Base-by-base conservation (phyloP, 2,888 invertebrate species). In the Anthophora plumipes region DNA sequence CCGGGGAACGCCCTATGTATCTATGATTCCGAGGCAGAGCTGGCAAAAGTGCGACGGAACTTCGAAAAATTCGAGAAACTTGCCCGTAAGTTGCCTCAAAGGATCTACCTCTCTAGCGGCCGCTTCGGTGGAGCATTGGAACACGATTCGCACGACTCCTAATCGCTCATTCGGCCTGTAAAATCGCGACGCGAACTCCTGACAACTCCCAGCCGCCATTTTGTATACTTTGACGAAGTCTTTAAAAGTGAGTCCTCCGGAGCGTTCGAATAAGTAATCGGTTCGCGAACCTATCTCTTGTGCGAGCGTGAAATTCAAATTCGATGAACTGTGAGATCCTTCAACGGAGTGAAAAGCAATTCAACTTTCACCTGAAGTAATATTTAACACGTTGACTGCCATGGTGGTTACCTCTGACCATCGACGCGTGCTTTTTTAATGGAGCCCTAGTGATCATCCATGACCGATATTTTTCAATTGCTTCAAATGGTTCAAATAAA, bases 1-100 rank as follows among this genome's bases (percentile, higher is more conserved):
- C 25, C 59, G 39, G 12, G 39, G 50, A 41, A 48, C 46, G 22
- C 20, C 20, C 20, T 12, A 14, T 37, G 11, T 41, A 3, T 43
- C 61, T 37, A n/a, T 31, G 66, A 68, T 63, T 57, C 43, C 22
- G 41, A 52, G 31, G 31, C 31, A 31, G 31, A 71, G 52, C 57
- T 25, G 68, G 66, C 37, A 43, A 73, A n/a, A 77, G 57, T 41
- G 73, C 60, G 43, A 48, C 61, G 54, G 59, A 78, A 63, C 55
- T 81, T 61, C 14, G 14, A 77, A 63, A 73, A 81, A 74, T 77
- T 81, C 70, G 72, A 17, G 59, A 70, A 74, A 59, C 68, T 59
- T 70, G 48, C 14, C 31, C 52, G 70, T 55, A 70, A 82, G 61
- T 69, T 69, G 67, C 55, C n/a, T 66, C 75, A 66, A 73, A 69